phyloP scores from a whole-genome alignment of 2,113 vertebrate genomes.

The Perognathus longimembris region DNA sequence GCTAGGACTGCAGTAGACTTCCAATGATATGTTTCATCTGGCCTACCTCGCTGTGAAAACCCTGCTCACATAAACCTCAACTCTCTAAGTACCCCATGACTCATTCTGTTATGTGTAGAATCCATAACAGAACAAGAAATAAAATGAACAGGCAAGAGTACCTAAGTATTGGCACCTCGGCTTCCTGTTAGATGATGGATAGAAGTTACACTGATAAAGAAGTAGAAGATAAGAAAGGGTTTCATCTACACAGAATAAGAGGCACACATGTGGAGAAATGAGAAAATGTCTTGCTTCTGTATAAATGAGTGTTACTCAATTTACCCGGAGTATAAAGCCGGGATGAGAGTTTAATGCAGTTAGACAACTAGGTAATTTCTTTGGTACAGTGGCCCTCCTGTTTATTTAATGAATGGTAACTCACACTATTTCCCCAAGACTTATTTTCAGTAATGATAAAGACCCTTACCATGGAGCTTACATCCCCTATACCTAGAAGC shows the following conservation, averaged over 20 bases:
- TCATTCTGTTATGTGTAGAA: neutral
- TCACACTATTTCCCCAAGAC: neutral
- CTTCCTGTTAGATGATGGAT: neutral
- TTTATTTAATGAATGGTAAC: neutral
- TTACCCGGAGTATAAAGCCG: neutral
- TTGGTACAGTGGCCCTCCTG: neutral
- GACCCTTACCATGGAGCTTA: neutral
- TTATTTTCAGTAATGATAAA: conserved; percentile 12
- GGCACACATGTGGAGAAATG: neutral
- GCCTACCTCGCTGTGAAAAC: neutral
- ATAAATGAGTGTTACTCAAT: neutral
- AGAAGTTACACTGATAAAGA: neutral
- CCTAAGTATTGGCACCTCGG: too few relatives aligned
- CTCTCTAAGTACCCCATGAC: neutral
- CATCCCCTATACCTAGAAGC: too few relatives aligned
- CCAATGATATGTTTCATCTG: neutral
- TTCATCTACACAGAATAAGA: neutral
- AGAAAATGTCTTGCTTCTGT: neutral
- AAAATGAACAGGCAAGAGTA: neutral
- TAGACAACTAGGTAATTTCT: neutral
- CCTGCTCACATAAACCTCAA: neutral
- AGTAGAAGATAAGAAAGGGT: neutral
- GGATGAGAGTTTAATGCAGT: neutral
- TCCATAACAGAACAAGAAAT: neutral
- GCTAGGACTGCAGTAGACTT: neutral